Base-by-base conservation (phyloP, 35 echinoderm and acorn worm species). In the Patiria miniata region DNA sequence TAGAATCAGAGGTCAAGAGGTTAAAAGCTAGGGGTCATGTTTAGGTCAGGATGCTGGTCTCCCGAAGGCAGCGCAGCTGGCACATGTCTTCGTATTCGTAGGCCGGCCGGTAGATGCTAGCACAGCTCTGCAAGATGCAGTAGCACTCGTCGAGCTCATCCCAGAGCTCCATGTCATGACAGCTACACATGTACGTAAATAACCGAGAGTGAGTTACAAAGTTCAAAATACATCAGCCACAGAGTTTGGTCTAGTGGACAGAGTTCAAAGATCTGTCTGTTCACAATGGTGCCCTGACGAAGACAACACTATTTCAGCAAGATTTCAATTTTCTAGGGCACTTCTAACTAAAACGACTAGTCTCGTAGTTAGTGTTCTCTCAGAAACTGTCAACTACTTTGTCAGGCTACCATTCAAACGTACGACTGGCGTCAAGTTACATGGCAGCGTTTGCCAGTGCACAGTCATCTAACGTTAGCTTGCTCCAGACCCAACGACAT, bases 51-150 rank as follows among this genome's bases (percentile, higher is more conserved):
- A 73, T 73, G 65, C 34, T 73, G 29, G 65, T 32, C 30, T 73
- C 65, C 34, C 4, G 65, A 10, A 73, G 26, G 22, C 1, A 8
- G n/a, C 61, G 61, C 12, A 15, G 61, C 61, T 68, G 61, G n/a
- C 61, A 68, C 61, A 22, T 68, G 7, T 68, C 61, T 33, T 68
- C n/a, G 61, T 73, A 36, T 30, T 73, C 30, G 65, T 73, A 12
- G 21, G 65, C 65, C 7, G 65, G 65, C 26, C 34, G 65, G 23
- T 73, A 34, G 65, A 52, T 47, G 40, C 12, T 79, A 22, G 51
- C 44, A 51, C 85, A 87, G 69, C 77, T 79, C 44, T 60, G 59
- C 7, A 87, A 40, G 69, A 87, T 87, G 37, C 37, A n/a, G 85
- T 87, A 79, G 19, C 85, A 53, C 4, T 87, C 76, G 30, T 87